Evolutionary conservation across 1,140 invertebrate genomes (phyloP).

Genomic region (Coenobita brevimanus): DNA sequence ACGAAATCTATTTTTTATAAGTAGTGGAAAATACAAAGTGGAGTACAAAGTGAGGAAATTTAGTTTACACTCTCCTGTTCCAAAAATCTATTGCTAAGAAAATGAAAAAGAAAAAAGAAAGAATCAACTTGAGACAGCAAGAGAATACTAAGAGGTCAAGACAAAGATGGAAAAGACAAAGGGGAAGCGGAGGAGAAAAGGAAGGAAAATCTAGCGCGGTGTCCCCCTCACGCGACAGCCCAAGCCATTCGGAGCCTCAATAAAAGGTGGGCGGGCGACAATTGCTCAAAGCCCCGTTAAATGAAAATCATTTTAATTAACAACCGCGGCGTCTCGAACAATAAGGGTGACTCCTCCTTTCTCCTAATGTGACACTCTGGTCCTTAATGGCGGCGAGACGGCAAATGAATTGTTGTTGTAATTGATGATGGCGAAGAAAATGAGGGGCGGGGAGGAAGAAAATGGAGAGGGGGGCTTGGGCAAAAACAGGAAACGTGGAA

Average conservation of each 20-base stretch:
- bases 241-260: neutral
- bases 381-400: neutral
- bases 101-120: too few relatives aligned
- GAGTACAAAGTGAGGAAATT: too few relatives aligned
- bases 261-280: constrained; percentile 26
- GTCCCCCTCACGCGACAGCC: neutral
- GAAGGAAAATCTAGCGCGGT: neutral
- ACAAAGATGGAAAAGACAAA: too few relatives aligned
- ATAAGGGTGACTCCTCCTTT: constrained; percentile 17
- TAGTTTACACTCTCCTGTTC: too few relatives aligned
- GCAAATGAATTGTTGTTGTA: constrained; percentile 23
- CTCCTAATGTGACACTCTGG: constrained; percentile 15
- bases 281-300: constrained; percentile 37
- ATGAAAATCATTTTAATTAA: constrained; percentile 44
- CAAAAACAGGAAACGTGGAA: too few relatives aligned
- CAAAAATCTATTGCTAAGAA: too few relatives aligned
- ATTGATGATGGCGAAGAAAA: neutral
- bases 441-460: neutral
- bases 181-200: too few relatives aligned
- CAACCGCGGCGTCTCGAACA: neutral
- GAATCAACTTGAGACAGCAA: too few relatives aligned
- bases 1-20: too few relatives aligned
- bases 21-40: too few relatives aligned
- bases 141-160: too few relatives aligned
- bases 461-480: neutral